Evolutionary conservation across 1,140 invertebrate species (phyloP), one percentile per base, ranked within the genome.

Genomic region (Halyomorpha halys): DNA sequence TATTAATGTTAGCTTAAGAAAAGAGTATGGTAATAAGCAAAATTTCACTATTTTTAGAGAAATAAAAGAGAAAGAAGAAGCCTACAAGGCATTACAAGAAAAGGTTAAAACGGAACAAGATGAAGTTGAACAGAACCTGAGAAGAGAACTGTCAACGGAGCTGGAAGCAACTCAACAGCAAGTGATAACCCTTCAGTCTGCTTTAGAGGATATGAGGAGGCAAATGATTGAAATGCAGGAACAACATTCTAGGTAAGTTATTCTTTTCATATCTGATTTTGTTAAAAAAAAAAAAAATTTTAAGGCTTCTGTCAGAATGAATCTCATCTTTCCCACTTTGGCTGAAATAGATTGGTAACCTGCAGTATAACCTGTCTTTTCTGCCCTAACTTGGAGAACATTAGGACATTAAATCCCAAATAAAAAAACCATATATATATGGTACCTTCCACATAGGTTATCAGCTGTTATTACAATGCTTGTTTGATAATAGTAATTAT

Each of bases 221-320:
- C 65, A 63, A 51, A 51, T 67, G 45, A 54, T 63, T 1, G 14
- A 21, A n/a, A 27, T 61, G 44, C 61, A 67, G 59, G 56, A 63
- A 39, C 30, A 61, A 34, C 63, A 67, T 65, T 59, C 63, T 44
- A 65, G 63, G 66, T 67, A 54, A 61, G 44, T 67, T n/a, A 51
- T 64, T 30, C 3, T 51, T 15, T 23, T 62, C 3, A 30, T 30
- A 30, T 30, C 27, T 30, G 3, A 30, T 30, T 30, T 4, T 30
- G 3, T 30, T 30, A 8, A 30, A 30, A n/a, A n/a, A n/a, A n/a
- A n/a, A n/a, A n/a, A n/a, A n/a, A n/a, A n/a, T n/a, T n/a, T n/a
- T n/a, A n/a, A n/a, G n/a, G n/a, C n/a, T n/a, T n/a, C n/a, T n/a
- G n/a, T n/a, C n/a, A n/a, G n/a, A n/a, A n/a, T n/a, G n/a, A n/a